These are phyloP conservation scores for Caenorhabditis elegans DNA, from an alignment of 1,140 invertebrate genomes.

Conservation along the genomic window DNA sequence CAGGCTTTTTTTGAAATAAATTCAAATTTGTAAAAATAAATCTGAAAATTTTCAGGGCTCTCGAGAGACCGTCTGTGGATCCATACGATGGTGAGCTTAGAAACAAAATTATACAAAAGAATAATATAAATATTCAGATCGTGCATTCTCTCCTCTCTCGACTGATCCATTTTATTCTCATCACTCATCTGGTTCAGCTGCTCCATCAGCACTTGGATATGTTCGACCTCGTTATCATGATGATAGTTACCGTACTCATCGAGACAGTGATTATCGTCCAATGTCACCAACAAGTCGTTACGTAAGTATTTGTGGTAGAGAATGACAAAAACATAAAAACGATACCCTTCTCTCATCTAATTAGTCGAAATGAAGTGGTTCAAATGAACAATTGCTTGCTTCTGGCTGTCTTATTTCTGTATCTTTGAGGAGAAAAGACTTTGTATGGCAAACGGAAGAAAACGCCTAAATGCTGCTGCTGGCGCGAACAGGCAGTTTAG, in stretches of 20 bases:
- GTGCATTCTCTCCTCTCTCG: constrained; percentile 9
- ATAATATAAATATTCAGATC: not conserved
- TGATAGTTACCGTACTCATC: constrained; percentile 34
- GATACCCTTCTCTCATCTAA: constrained; percentile 22
- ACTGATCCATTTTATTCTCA: constrained; percentile 17
- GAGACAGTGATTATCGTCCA: constrained; percentile 24
- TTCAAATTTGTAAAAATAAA: not conserved
- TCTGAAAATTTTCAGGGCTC: constrained; percentile 23
- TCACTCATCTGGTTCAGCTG: constrained; percentile 5
- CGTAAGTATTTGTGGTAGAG: constrained; percentile 26
- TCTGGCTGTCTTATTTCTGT: not conserved
- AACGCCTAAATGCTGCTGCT: not conserved
- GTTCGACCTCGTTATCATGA: constrained; percentile 42
- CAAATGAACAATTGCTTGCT: not conserved
- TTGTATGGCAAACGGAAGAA: not conserved
- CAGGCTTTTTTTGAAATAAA: not conserved
- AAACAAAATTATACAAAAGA: not conserved
- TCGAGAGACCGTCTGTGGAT: constrained; percentile 8
- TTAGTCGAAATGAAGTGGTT: constrained; percentile 18
- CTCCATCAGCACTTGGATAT: constrained; percentile 13
- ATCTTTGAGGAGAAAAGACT: not conserved
- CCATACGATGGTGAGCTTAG: not conserved
- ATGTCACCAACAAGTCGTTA: constrained; percentile 30
- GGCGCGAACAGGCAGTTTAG: not conserved
- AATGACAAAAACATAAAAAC: not conserved